Evolutionary conservation across 1,140 invertebrate species (phyloP).

Genomic region (Pogonognathellus flavescens): DNA sequence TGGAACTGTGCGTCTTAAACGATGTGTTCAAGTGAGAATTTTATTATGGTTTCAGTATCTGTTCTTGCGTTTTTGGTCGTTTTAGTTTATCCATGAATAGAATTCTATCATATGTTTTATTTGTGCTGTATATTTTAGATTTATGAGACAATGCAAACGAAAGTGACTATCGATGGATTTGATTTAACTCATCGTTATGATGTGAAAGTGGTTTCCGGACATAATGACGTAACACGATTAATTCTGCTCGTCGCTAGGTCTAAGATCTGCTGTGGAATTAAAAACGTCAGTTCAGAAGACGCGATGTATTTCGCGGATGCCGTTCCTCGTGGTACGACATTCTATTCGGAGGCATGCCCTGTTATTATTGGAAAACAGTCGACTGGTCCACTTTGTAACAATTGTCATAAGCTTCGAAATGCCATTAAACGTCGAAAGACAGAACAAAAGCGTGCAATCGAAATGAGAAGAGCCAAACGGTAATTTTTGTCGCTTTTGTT

Average conservation of each 20-base stretch:
- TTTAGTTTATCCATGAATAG: not conserved
- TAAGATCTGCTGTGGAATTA: conserved; percentile 57
- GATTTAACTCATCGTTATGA: conserved; percentile 57
- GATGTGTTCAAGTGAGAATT: conserved; percentile 54
- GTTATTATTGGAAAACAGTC: conserved; percentile 54
- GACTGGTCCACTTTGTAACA: conserved; percentile 42
- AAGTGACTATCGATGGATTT: conserved; percentile 57
- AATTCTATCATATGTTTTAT: not conserved
- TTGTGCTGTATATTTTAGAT: conserved; percentile 32
- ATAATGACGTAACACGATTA: conserved; percentile 51
- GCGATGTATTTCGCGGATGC: conserved; percentile 54
- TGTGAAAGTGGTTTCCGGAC: not conserved
- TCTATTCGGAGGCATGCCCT: conserved; percentile 58
- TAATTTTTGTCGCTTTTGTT: not conserved
- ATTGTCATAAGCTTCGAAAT: conserved; percentile 53
- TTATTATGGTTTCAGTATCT: not conserved
- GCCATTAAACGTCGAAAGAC: conserved; percentile 28
- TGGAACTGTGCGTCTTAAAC: conserved; percentile 46
- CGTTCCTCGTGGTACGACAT: conserved; percentile 33
- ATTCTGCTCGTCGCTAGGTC: conserved; percentile 54
- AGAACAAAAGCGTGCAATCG: conserved; percentile 30
- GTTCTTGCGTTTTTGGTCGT: no score
- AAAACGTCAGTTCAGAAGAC: conserved; percentile 51
- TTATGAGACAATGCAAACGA: conserved; percentile 54
- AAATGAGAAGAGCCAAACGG: conserved; percentile 23